These are phyloP conservation scores for Papilio protenor DNA, from an alignment of 2,888 invertebrate species.

Conservation along the genomic window DNA sequence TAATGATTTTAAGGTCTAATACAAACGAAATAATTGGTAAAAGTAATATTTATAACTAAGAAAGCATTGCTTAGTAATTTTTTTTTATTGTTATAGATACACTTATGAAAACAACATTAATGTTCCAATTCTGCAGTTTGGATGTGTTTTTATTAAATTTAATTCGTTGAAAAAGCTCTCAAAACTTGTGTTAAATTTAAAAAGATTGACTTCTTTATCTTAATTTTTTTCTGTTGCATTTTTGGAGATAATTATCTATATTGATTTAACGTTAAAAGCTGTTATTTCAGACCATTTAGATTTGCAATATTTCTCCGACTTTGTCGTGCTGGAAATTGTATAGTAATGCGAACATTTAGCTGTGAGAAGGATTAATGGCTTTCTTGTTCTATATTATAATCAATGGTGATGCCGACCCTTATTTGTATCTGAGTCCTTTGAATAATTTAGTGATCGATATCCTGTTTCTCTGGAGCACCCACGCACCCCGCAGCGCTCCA, in stretches of 20 bases:
- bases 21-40: neutral
- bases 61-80: neutral
- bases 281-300: no score
- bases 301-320: neutral
- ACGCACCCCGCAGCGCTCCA: slow-evolving; percentile 53
- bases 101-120: no score
- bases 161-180: no score
- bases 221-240: no score
- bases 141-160: no score
- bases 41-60: neutral
- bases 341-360: neutral
- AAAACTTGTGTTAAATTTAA: no score
- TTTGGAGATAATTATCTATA: no score
- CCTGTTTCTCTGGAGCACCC: slow-evolving; percentile 50
- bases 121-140: no score
- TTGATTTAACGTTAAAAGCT: no score
- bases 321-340: neutral
- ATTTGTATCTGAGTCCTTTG: slow-evolving; percentile 55
- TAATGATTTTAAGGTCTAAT: neutral
- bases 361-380: slow-evolving; percentile 13
- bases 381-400: slow-evolving; percentile 16
- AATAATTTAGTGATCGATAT: slow-evolving; percentile 60
- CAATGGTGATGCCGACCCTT: slow-evolving; percentile 22
- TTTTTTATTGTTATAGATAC: no score
- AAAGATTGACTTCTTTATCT: no score